Evolutionary conservation across 2,888 invertebrate genomes (phyloP).

Genomic region (Caenorhabditis sp.): DNA sequence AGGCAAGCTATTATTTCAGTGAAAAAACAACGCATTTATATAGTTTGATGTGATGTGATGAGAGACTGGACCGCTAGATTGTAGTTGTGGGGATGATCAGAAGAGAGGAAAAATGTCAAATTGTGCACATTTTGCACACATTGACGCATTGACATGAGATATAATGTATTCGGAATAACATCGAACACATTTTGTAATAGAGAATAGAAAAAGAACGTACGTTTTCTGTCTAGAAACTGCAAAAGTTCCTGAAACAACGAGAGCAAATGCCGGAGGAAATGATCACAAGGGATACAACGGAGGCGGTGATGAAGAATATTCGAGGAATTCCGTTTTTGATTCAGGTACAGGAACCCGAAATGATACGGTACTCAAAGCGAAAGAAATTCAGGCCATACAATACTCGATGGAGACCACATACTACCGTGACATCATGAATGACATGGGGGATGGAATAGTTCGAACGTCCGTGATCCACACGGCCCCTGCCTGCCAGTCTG

Average conservation of each 20-base stretch:
- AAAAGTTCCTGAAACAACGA: conserved; percentile 43
- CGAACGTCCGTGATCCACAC: conserved; percentile 77
- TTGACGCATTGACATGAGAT: conserved; percentile 17
- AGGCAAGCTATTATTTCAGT: no score
- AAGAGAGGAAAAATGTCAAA: conserved; percentile 18
- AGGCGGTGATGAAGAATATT: conserved; percentile 75
- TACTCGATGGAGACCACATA: conserved; percentile 75
- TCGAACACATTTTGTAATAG: no score
- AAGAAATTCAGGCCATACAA: conserved; percentile 76
- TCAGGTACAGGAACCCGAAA: no score
- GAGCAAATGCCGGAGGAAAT: conserved; percentile 55
- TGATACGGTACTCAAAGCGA: no score
- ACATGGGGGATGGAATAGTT: conserved; percentile 71
- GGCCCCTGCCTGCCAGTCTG: conserved; percentile 74
- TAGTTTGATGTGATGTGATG: no score
- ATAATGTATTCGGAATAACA: no score
- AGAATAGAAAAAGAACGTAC: not conserved
- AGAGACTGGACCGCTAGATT: not conserved
- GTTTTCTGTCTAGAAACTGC: conserved; percentile 52
- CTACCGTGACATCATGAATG: conserved; percentile 71
- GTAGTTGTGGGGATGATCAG: not conserved
- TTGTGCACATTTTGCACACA: conserved; percentile 1
- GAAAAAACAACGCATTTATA: no score
- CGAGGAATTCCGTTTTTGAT: conserved; percentile 76
- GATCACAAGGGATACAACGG: conserved; percentile 71